Base-by-base conservation (phyloP, 2,113 vertebrate species). In the Trogon melanurus region DNA sequence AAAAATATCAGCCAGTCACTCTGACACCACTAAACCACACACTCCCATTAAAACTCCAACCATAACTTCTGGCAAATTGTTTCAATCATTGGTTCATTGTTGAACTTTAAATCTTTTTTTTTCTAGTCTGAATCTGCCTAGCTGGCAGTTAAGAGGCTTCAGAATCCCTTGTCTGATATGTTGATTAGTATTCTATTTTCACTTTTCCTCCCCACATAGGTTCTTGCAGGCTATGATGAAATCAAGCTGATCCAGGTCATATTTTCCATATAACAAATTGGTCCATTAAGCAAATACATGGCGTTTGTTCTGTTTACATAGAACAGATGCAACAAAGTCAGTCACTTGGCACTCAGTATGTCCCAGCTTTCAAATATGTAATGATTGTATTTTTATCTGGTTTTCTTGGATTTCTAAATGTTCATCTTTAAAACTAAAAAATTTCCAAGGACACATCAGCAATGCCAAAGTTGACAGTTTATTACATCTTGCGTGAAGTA, bases 241-340 rank as follows among this genome's bases (percentile, higher is more conserved):
- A 76, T 92, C 19, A 84, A 69, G 19, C 17, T 69, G 50, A 75
- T 53, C 53, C 54, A 81, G 20, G n/a, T 81, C 41, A 22, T 83
- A 66, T 54, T 88, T 88, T 44, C 57, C 36, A 38, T 53, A 32
- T 21, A 79, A 50, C 10, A 89, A 70, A 82, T 53, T 72, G 34
- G 21, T 67, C 21, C 7, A 9, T 60, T 89, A 79, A 79, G 47
- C 15, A 94, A 87, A 87, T 73, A 56, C 53, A 62, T 26, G 22
- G 41, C 5, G 17, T 36, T 95, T 76, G 16, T 72, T 85, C 72
- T 91, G 9, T 83, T 93, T 91, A 25, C n/a, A 70, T 11, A 74
- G 54, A 27, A 88, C n/a, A 94, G 91, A 89, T 38, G 60, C 29
- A 81, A 64, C 34, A 62, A 83, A 65, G 41, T 82, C 73, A 81